Evolutionary conservation across 2,113 vertebrate genomes (phyloP), one percentile per base, ranked within the genome.

Genomic region (Orthonyx spaldingii): DNA sequence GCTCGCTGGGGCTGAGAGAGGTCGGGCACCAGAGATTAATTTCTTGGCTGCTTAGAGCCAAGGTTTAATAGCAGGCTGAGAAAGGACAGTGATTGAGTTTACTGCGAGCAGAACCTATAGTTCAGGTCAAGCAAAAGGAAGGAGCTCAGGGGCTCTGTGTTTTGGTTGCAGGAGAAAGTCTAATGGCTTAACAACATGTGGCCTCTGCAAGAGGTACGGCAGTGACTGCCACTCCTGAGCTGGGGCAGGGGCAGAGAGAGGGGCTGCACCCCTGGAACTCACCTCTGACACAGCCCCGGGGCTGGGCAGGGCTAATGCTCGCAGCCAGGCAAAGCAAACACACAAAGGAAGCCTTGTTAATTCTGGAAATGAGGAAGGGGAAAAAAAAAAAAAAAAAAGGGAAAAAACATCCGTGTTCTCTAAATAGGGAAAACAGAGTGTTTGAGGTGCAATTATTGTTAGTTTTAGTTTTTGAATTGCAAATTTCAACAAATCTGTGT

Each of bases 1-100:
- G 90, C 91, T 89, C 4, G 7, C 84, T 64, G 83, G 88, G 85
- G 93, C 96, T 86, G 32, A 37, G 80, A 84, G 91, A 97, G 96
- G 96, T 95, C 83, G 30, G 84, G 89, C 70, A 94, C 49, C 17
- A 50, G 91, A 93, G 96, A 96, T 97, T 94, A 95, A 97, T 98
- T 98, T 96, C 96, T 95, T 95, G 94, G 96, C 96, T 96, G 97
- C 77, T 94, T 97, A 97, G 94, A 97, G 93, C 93, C 95, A 97
- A 97, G 97, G 94, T 97, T 96, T 97, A 98, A 97, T 93, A 97
- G 94, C 91, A 96, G 94, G 63, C 97, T 97, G 90, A 96, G 95
- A 63, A 63, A 96, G 66, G 95, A 98, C 97, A 97, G 81, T 97
- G 97, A 98, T 96, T 96, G 96, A 98, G 95, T 94, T 98, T 74